Base-by-base conservation (phyloP, 64 coral and sea anemone species). In the Catalaphyllia jardinei region DNA sequence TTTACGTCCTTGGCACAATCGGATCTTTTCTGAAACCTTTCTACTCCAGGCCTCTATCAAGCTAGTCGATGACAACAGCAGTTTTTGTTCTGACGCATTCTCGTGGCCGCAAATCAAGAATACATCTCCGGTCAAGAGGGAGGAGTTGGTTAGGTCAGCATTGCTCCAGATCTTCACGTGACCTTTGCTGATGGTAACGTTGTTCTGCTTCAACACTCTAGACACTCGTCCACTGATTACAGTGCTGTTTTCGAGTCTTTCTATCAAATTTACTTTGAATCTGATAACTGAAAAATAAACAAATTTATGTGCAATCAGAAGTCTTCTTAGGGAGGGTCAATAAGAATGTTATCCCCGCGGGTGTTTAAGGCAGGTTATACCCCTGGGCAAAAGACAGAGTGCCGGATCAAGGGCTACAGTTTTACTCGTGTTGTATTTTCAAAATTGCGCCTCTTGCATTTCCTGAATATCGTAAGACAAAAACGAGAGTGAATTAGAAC, bases 71-170 rank as follows among this genome's bases (percentile, higher is more conserved):
- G 81, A 51, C 20, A 85, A 22, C 4, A 71, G 62, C 62, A 85
- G 39, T 71, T 71, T 69, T 85, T 46, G 18, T 64, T 22, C n/a
- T 1, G 13, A 71, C 10, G 24, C 10, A 25, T 85, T 24, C 24
- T 85, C 81, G 24, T 71, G 25, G 20, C 81, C 81, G n/a, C 33
- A 39, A 71, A 85, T 85, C 62, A 52, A 42, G n/a, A 71, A 85
- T 7, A 16, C 18, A 8, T 51, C 15, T 50, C 60, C 35, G 20
- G 20, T 4, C 62, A 17, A 9, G 3, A 65, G 30, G 18, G 31
- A 71, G 10, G 35, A 63, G 63, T 39, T 71, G 24, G 62, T 85
- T 1, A 35, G 50, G 35, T 71, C 24, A 10, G 81, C 51, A 31
- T 71, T 50, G 20, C 62, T 85, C 81, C 81, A 71, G 42, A 71